Percentiles rank a stretch among this genome's conserved stretches.
Evolutionary conservation across 1,140 invertebrate genomes (phyloP).

Genomic region (Drosophila bocqueti): DNA sequence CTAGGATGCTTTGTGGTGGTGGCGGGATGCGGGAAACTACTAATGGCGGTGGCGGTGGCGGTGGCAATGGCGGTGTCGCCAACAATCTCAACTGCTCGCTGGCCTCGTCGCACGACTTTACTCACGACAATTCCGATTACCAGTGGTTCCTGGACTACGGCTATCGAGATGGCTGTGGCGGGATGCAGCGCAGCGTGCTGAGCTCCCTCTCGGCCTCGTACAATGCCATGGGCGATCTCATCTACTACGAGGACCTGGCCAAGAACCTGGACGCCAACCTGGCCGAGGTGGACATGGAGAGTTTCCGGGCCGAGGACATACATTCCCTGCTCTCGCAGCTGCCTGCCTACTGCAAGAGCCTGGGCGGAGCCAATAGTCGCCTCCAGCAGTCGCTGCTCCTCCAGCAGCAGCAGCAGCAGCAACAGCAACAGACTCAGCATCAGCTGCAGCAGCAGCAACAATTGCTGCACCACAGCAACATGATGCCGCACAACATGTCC

Average conservation of each 20-base stretch:
- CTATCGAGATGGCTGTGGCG: conserved; percentile 91
- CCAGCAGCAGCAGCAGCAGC: conserved; percentile 85
- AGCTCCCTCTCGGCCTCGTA: conserved; percentile 92
- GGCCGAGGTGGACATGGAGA: conserved; percentile 97
- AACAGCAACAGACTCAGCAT: conserved; percentile 56
- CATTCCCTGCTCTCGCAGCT: conserved; percentile 92
- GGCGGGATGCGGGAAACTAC: conserved; percentile 57
- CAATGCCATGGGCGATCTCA: conserved; percentile 89
- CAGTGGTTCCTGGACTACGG: conserved; percentile 95
- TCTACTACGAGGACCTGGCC: conserved; percentile 93
- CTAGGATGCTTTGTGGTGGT: conserved; percentile 66
- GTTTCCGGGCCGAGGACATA: conserved; percentile 95
- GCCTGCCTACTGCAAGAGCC: conserved; percentile 88
- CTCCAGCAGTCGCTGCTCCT: conserved; percentile 73
- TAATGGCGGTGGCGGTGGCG: conserved; percentile 51
- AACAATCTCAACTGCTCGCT: conserved; percentile 84
- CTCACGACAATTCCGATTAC: conserved; percentile 95
- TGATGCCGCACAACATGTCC: conserved; percentile 84
- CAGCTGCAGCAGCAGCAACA: conserved; percentile 67
- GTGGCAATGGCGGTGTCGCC: conserved; percentile 26
- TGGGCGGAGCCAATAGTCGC: conserved; percentile 73
- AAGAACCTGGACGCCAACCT: conserved; percentile 96
- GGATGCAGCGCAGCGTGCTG: conserved; percentile 91
- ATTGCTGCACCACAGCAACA: conserved; percentile 45
- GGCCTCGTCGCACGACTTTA: conserved; percentile 88